Conservation (phyloP, 2,113 vertebrate species). For the Ammodytes dubius region DNA sequence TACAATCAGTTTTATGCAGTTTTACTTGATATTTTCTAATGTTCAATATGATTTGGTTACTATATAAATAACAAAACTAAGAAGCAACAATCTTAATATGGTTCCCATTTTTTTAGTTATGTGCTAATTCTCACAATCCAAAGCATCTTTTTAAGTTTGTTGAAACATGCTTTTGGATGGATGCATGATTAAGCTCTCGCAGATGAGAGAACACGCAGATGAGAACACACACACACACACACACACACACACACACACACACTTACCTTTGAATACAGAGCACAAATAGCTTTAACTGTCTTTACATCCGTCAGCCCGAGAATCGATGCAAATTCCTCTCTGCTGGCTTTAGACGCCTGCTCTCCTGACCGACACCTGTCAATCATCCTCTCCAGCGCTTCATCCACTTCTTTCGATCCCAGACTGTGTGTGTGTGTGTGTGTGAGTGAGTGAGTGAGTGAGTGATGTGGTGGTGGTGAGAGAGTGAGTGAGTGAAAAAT, state of each 20-base stretch:
- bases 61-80: no score
- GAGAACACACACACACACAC: neutral
- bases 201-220: no score
- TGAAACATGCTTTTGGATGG: no score
- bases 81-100: no score
- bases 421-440: constrained; percentile 55
- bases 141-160: no score
- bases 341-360: constrained; percentile 20
- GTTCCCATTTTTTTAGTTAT: no score
- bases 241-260: neutral
- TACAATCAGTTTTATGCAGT: no score
- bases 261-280: constrained; percentile 79
- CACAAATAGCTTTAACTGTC: constrained; percentile 63
- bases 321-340: constrained; percentile 70
- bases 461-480: neutral
- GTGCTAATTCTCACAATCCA: no score
- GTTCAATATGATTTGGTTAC: no score
- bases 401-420: constrained; percentile 38
- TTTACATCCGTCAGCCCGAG: constrained; percentile 65
- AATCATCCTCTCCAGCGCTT: constrained; percentile 65
- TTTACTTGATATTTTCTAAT: no score
- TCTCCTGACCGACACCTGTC: constrained; percentile 69
- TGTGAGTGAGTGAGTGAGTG: neutral
- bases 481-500: neutral
- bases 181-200: no score